Conservation (phyloP, 2,797 vertebrate genomes). For the Muscicapa striata region DNA sequence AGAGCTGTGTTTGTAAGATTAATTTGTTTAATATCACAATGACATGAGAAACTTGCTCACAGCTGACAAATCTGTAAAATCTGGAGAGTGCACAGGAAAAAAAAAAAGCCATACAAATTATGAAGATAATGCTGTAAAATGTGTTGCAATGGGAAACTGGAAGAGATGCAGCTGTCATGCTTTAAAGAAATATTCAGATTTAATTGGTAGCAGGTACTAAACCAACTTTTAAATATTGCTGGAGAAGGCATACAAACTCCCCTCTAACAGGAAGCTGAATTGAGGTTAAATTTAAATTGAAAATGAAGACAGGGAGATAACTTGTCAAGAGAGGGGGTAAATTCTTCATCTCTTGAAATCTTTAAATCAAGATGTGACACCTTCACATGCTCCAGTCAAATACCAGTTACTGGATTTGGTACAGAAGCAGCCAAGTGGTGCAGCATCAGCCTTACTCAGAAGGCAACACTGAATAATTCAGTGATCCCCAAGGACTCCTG, state of each 20-base stretch:
- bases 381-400: not conserved
- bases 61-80: slow-evolving; percentile 6
- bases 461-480: slow-evolving; percentile 35
- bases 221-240: not conserved
- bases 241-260: not conserved
- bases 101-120: not conserved
- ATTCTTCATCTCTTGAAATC: not conserved
- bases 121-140: not conserved
- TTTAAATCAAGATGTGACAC: not conserved
- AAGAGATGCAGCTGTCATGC: not conserved
- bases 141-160: not conserved
- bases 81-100: not conserved
- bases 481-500: not conserved
- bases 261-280: not conserved
- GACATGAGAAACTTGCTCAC: not conserved
- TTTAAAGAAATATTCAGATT: not conserved
- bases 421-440: not conserved
- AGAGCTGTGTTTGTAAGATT: not conserved
- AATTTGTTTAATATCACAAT: slow-evolving; percentile 5
- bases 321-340: not conserved
- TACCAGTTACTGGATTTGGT: not conserved
- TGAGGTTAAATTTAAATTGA: not conserved
- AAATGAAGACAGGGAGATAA: not conserved
- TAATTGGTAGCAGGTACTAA: not conserved
- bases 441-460: not conserved